phyloP scores from a whole-genome alignment of 2,797 vertebrate genomes.

The Microchirus variegatus region DNA sequence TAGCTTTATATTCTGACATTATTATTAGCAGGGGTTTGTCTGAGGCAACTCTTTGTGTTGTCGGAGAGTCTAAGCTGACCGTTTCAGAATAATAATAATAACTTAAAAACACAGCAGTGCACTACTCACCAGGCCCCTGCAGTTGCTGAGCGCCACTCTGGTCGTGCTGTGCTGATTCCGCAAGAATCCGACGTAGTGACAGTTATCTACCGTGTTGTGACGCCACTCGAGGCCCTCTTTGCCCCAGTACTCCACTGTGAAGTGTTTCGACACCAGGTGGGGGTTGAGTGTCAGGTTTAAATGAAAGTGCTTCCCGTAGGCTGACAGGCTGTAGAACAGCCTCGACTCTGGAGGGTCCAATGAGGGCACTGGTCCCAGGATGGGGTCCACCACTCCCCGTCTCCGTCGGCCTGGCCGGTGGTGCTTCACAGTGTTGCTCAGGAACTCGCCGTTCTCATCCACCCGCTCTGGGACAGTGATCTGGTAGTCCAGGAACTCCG shows the following conservation, averaged over 20 bases:
- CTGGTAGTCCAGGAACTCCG: constrained; percentile 99
- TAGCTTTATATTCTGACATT: constrained; percentile 31
- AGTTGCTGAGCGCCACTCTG: constrained; percentile 97
- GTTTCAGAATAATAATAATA: constrained; percentile 10
- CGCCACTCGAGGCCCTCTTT: constrained; percentile 92
- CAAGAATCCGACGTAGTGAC: constrained; percentile 96
- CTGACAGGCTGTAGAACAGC: constrained; percentile 97
- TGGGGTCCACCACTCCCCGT: constrained; percentile 78
- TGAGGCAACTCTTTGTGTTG: constrained; percentile 21
- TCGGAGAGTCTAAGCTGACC: constrained; percentile 1
- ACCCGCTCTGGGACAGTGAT: constrained; percentile 93
- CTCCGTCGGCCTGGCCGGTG: constrained; percentile 89
- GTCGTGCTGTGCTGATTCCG: constrained; percentile 89
- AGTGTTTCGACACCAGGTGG: constrained; percentile 94
- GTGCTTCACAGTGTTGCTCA: constrained; percentile 98
- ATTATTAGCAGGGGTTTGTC: constrained; percentile 15
- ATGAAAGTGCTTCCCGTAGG: constrained; percentile 98
- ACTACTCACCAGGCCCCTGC: constrained; percentile 95
- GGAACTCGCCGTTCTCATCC: constrained; percentile 94
- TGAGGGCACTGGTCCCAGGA: constrained; percentile 18
- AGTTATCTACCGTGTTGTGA: constrained; percentile 91
- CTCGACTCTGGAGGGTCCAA: constrained; percentile 84
- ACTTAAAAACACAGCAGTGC: not conserved
- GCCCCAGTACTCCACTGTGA: constrained; percentile 97
- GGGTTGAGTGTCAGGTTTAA: constrained; percentile 96